These are phyloP conservation scores for Phenganax stokvisi DNA, from an alignment of 92 coral and sea anemone genomes.

Conservation along the genomic window DNA sequence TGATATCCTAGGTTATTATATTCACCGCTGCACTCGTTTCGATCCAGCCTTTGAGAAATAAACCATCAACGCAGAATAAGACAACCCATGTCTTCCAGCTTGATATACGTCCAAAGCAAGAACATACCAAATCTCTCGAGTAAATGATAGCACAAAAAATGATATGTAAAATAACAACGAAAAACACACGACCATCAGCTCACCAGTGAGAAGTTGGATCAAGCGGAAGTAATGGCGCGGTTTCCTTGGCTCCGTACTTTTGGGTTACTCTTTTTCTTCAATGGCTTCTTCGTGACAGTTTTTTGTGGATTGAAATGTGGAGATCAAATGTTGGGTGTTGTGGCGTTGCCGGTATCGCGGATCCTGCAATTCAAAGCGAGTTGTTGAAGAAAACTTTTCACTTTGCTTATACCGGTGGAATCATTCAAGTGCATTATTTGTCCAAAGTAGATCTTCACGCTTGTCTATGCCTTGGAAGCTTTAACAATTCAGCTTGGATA, in stretches of 20 bases:
- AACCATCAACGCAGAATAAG: background rate
- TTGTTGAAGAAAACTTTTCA: conserved; percentile 5
- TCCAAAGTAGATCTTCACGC: conserved; percentile 13
- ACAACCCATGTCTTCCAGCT: background rate
- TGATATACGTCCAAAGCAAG: background rate
- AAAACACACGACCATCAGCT: background rate
- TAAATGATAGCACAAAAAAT: background rate
- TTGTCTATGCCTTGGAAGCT: conserved; percentile 18
- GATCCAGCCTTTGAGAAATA: conserved; percentile 12
- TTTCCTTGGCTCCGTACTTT: background rate
- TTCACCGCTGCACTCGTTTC: background rate
- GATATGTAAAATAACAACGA: background rate
- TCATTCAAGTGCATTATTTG: conserved; percentile 31
- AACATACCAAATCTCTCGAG: background rate
- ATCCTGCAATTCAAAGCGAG: conserved; percentile 13
- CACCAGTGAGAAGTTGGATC: background rate
- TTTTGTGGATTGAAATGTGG: conserved; percentile 21
- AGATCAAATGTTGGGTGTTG: conserved; percentile 3
- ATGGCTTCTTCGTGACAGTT: conserved; percentile 7
- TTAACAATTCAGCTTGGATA: background rate
- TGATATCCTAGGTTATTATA: background rate
- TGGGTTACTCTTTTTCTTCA: conserved; percentile 9
- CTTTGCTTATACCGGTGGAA: conserved; percentile 11
- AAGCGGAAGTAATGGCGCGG: background rate
- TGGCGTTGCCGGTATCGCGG: conserved; percentile 16